Base-by-base conservation (phyloP, 2,797 vertebrate genomes). In the Arrhamphus sclerolepis region DNA sequence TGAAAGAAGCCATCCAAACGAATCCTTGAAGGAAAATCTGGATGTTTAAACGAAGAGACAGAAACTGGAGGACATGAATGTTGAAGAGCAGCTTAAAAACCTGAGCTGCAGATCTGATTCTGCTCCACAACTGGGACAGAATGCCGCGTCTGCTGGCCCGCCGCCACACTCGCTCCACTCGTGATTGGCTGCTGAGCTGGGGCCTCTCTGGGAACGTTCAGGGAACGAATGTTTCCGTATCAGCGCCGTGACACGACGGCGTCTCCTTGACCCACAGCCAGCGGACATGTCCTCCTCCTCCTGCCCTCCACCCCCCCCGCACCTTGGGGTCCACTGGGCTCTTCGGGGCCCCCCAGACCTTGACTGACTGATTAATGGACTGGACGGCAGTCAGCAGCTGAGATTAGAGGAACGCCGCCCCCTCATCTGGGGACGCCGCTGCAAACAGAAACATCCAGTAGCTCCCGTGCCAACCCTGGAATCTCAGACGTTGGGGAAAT, bases 401-500 rank as follows among this genome's bases (percentile, higher is more conserved):
- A 90, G 90, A 90, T 91, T 90, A 85, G 76, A 89, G 84, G 87
- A 80, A 67, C 71, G 53, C 80, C 62, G 77, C 75, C 85, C 86
- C 75, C 71, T 78, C 80, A 49, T 76, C 82, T n/a, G 49, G 81
- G 89, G 84, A 88, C 49, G 61, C 64, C 40, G 54, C 87, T 66
- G 78, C 77, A 80, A 75, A 87, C 69, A 83, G 87, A 84, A 85
- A 81, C 87, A 85, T 88, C 84, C 70, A 87, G 69, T 73, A 82
- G 67, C 75, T 57, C 76, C 68, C 1, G 66, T 83, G 87, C 89
- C 89, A 87, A 81, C 77, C 70, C 82, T 85, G 90, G 87, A 91
- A 91, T 86, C 85, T 84, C 76, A 90, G 88, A 87, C 91, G 26
- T 90, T 86, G 68, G 91, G 92, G 91, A 93, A 92, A 92, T 93